Percentiles rank a stretch among this genome's conserved stretches.
These are phyloP conservation scores for Panagrolaimus sp. DNA, from an alignment of 1,140 invertebrate species.

Conservation along the genomic window DNA sequence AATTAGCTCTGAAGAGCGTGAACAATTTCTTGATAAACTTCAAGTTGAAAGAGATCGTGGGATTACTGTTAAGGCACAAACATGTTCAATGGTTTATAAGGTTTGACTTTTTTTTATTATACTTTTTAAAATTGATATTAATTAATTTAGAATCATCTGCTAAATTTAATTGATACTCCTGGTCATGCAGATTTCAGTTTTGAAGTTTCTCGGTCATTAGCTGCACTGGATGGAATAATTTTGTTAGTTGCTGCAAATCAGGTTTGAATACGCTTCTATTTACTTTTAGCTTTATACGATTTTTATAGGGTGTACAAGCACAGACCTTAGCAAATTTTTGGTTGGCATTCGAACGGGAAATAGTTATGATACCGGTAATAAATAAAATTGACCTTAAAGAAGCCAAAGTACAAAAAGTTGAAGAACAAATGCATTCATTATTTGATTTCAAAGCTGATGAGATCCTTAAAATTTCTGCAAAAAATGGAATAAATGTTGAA, in stretches of 20 bases:
- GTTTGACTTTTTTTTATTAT: neutral
- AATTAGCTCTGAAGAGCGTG: constrained; percentile 51
- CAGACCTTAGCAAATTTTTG: constrained; percentile 96
- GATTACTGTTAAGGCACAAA: constrained; percentile 96
- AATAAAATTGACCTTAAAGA: constrained; percentile 88
- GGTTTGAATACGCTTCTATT: constrained; percentile 9
- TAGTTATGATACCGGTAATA: constrained; percentile 81
- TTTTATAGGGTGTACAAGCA: constrained; percentile 74
- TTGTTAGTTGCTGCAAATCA: constrained; percentile 77
- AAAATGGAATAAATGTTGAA: constrained; percentile 63
- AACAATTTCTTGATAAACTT: constrained; percentile 79
- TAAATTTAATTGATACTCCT: constrained; percentile 95
- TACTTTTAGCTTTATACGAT: constrained; percentile 13
- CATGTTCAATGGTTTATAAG: constrained; percentile 76
- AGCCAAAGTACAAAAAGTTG: constrained; percentile 51
- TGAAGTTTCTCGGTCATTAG: constrained; percentile 78
- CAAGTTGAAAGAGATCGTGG: constrained; percentile 83
- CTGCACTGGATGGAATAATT: constrained; percentile 87
- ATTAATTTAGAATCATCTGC: constrained; percentile 9
- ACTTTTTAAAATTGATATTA: neutral
- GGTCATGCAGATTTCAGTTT: constrained; percentile 97
- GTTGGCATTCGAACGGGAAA: constrained; percentile 74
- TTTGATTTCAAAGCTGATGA: constrained; percentile 74
- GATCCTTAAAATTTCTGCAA: constrained; percentile 74
- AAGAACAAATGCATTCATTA: constrained; percentile 71